phyloP scores from a whole-genome alignment of 2,797 vertebrate genomes.

The Tapirus indicus region DNA sequence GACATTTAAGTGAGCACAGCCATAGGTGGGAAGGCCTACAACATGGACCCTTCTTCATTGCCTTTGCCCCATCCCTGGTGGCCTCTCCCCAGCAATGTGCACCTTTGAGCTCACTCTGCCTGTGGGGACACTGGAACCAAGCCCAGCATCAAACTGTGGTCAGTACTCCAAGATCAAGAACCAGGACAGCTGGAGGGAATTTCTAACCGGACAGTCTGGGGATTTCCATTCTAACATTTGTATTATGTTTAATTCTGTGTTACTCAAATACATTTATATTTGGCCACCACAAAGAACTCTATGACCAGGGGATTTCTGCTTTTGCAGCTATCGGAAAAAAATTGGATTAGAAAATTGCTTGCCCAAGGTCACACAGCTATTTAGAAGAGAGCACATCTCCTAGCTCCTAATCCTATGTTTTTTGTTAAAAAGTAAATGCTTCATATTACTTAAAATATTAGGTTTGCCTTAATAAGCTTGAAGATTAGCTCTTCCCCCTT shows the following conservation, averaged over 20 bases:
- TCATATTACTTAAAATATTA: slow-evolving; percentile 40
- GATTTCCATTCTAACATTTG: slow-evolving; percentile 69
- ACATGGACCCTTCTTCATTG: neutral
- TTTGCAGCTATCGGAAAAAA: slow-evolving; percentile 22
- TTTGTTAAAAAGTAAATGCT: neutral
- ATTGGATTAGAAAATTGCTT: slow-evolving; percentile 39
- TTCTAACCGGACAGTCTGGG: slow-evolving; percentile 67
- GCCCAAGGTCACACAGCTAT: neutral
- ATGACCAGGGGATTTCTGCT: slow-evolving; percentile 58
- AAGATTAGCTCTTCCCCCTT: slow-evolving; percentile 9
- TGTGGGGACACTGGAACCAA: neutral
- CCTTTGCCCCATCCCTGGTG: neutral
- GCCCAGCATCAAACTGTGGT: neutral
- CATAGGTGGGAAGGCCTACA: neutral
- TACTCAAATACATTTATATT: slow-evolving; percentile 20
- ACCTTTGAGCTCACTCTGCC: neutral
- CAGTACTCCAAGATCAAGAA: neutral
- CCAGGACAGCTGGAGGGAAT: slow-evolving; percentile 37
- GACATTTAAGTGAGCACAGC: neutral
- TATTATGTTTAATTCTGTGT: slow-evolving; percentile 5
- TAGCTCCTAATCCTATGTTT: neutral
- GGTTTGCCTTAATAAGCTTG: neutral
- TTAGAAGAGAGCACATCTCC: slow-evolving; percentile 12
- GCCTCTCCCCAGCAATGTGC: neutral
- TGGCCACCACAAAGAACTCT: slow-evolving; percentile 19